Percentiles rank a stretch among this genome's conserved stretches.
Conservation (phyloP, 2,797 vertebrate species). For the Strix occidentalis region DNA sequence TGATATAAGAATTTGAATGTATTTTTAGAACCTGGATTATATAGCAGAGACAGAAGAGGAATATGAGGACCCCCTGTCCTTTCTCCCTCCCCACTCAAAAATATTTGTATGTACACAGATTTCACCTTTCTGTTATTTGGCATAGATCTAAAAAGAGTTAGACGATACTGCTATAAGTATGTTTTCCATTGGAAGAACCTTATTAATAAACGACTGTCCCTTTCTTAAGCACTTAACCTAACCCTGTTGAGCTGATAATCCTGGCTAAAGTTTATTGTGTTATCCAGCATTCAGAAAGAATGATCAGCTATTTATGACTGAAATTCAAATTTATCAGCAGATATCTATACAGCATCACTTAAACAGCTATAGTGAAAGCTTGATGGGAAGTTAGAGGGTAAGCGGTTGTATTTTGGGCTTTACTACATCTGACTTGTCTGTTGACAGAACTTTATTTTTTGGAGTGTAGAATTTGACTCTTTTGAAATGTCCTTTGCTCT, state of each 20-base stretch:
- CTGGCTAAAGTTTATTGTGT: background rate
- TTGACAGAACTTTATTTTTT: background rate
- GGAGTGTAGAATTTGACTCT: background rate
- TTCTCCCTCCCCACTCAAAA: background rate
- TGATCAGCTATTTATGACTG: background rate
- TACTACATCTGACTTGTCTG: background rate
- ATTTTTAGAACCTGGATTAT: background rate
- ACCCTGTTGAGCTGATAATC: background rate
- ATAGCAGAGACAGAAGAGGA: background rate
- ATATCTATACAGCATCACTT: background rate
- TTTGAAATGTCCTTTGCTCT: background rate
- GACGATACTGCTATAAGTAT: background rate
- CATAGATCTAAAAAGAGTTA: background rate
- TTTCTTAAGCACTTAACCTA: background rate
- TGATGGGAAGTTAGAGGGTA: background rate
- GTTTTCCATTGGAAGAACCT: background rate
- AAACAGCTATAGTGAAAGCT: background rate
- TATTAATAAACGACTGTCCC: background rate
- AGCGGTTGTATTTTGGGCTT: background rate
- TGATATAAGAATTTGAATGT: background rate
- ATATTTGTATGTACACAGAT: background rate
- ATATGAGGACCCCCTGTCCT: background rate
- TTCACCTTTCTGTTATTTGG: background rate
- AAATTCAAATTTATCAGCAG: background rate
- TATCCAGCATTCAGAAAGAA: background rate